Evolutionary conservation across 2,888 invertebrate species (phyloP).

Genomic region (Nemoura dubitans): DNA sequence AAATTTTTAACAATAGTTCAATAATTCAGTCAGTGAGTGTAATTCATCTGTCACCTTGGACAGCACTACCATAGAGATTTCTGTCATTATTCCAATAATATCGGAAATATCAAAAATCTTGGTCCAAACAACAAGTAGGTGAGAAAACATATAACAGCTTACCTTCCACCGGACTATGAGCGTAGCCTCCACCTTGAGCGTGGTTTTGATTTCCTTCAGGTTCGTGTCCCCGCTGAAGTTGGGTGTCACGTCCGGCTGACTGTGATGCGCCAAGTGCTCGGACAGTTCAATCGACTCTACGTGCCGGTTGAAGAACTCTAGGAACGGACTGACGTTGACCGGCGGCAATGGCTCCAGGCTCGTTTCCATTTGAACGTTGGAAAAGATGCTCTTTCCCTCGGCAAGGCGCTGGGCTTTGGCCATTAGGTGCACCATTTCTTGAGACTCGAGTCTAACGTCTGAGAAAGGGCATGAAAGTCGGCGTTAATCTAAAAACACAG

Average conservation of each 20-base stretch:
- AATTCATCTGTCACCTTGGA: too few species aligned
- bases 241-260: neutral
- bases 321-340: conserved; percentile 45
- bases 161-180: conserved; percentile 63
- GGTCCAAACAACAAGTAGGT: neutral
- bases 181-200: conserved; percentile 57
- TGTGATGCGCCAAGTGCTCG: conserved; percentile 1
- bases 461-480: conserved; percentile 54
- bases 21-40: too few species aligned
- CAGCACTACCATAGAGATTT: too few species aligned
- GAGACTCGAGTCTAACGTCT: conserved; percentile 61
- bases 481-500: too few species aligned
- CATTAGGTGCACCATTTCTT: conserved; percentile 65
- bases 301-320: conserved; percentile 47
- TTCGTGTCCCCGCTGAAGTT: conserved; percentile 26
- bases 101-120: too few species aligned
- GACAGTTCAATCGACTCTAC: conserved; percentile 8
- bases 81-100: too few species aligned
- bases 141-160: too few species aligned
- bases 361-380: conserved; percentile 40
- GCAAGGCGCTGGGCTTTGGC: conserved; percentile 60
- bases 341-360: neutral
- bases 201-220: conserved; percentile 43
- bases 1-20: neutral
- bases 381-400: conserved; percentile 43